Percentiles rank a stretch among this genome's conserved stretches.
Conservation (phyloP, 30 jellyfish, hydroid and myxozoan genomes). For the Nemopilema nomurai region DNA sequence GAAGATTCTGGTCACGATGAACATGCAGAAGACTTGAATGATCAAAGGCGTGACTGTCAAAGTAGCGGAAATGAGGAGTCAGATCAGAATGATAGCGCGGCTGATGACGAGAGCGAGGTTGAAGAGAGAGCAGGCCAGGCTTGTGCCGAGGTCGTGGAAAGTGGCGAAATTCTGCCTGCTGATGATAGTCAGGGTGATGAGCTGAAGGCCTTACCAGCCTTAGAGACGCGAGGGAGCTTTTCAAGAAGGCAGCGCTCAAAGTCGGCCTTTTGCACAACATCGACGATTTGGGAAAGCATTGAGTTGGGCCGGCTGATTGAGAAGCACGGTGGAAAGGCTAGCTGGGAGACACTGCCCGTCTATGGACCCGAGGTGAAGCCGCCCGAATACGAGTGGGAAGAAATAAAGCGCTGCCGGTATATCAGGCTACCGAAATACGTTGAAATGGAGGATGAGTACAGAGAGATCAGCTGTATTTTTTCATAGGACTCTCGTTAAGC, state of each 20-base stretch:
- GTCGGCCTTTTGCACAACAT: neutral
- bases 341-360: neutral
- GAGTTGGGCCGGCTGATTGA: neutral
- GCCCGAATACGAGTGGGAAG: neutral
- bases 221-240: neutral
- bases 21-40: neutral
- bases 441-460: slow-evolving; percentile 4
- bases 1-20: neutral
- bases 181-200: neutral
- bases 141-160: neutral
- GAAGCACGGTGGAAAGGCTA: neutral
- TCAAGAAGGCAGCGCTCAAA: neutral
- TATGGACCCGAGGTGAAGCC: neutral
- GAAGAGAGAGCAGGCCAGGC: neutral
- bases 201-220: neutral
- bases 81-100: neutral
- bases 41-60: neutral
- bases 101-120: neutral
- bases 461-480: slow-evolving; percentile 4
- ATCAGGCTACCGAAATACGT: slow-evolving; percentile 17
- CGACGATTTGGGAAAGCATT: slow-evolving; percentile 3
- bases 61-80: neutral
- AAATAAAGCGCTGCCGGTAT: slow-evolving; percentile 23
- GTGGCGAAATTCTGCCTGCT: neutral
- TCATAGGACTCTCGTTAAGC: neutral